Conservation (phyloP, 2,888 invertebrate genomes). For the Capitulum mitella region DNA sequence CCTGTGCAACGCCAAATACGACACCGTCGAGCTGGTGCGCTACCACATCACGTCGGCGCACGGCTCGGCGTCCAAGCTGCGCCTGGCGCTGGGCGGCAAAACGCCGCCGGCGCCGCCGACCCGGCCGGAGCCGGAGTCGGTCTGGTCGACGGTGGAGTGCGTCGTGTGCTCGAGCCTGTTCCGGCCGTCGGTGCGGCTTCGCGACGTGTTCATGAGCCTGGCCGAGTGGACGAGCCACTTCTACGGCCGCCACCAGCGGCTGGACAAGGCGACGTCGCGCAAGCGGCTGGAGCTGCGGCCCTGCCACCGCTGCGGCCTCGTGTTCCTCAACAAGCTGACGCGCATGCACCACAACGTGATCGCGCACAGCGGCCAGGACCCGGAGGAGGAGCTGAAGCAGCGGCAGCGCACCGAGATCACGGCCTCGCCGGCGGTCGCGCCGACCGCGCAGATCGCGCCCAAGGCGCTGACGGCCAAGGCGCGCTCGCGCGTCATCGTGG, state of each 20-base stretch:
- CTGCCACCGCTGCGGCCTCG: constrained; percentile 8
- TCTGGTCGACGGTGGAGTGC: background rate
- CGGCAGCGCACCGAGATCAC: background rate
- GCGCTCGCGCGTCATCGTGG: background rate
- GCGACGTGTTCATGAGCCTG: background rate
- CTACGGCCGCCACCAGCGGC: background rate
- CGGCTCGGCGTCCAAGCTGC: background rate
- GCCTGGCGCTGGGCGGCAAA: background rate
- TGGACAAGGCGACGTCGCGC: background rate
- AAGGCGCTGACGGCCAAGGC: constrained; percentile 9
- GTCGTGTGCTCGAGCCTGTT: background rate
- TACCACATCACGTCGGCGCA: background rate
- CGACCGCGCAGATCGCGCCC: background rate
- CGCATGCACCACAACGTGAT: background rate
- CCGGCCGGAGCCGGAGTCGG: background rate
- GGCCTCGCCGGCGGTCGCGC: background rate
- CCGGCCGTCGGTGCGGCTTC: background rate
- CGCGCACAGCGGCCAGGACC: background rate
- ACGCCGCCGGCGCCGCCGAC: background rate
- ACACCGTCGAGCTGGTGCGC: background rate
- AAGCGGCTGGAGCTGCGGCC: background rate
- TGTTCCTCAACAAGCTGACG: background rate
- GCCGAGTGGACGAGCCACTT: background rate
- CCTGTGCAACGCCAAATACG: background rate
- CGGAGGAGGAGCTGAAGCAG: background rate